These are phyloP conservation scores for Mythimna loreyi DNA, from an alignment of 2,888 invertebrate genomes.

Conservation along the genomic window DNA sequence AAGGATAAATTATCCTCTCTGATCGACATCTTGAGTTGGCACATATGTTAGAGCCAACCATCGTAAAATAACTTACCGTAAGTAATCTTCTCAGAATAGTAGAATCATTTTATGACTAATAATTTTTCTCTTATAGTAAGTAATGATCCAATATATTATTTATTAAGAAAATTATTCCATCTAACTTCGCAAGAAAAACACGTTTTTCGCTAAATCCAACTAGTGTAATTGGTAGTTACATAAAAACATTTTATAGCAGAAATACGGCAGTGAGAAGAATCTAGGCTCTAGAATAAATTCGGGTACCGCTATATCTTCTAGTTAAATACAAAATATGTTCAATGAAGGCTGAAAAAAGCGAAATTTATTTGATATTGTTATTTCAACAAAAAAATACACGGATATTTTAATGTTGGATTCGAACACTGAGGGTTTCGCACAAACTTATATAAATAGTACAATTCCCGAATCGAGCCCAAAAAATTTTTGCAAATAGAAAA, in stretches of 20 bases:
- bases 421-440: too few species aligned
- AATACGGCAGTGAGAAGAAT: not conserved
- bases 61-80: not conserved
- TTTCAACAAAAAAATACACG: too few species aligned
- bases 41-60: not conserved
- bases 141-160: not conserved
- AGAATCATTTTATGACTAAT: too few species aligned
- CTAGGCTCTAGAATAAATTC: not conserved
- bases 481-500: too few species aligned
- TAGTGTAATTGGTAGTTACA: not conserved
- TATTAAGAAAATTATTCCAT: not conserved
- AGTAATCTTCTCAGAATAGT: not conserved
- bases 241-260: slow-evolving; percentile 2
- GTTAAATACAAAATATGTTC: not conserved
- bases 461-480: too few species aligned
- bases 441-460: too few species aligned
- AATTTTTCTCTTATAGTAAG: not conserved
- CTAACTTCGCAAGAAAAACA: not conserved
- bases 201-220: not conserved
- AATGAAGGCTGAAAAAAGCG: not conserved
- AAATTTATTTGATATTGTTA: not conserved
- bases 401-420: too few species aligned
- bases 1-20: too few species aligned
- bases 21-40: too few species aligned
- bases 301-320: not conserved